Evolutionary conservation across 35 echinoderm and acorn worm genomes (phyloP), one percentile per base, ranked within the genome.

Genomic region (Ptychodera flava): DNA sequence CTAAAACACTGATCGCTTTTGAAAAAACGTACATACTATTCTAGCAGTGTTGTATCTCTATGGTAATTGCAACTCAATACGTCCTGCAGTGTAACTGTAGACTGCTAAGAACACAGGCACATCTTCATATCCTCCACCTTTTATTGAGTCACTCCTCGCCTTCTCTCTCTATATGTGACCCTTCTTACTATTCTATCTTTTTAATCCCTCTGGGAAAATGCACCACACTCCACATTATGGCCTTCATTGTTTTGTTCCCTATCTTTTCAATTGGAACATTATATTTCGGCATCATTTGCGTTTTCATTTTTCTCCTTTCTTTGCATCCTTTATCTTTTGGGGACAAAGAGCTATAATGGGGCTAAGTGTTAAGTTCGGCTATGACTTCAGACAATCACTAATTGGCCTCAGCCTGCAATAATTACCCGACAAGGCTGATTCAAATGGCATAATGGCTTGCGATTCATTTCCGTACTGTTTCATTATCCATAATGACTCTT

Each of bases 241-340:
- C 45, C 45, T 64, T 64, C 45, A 64, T 64, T 64, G 45, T 64
- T 64, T 64, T 64, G 45, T 64, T 64, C 45, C 45, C 45, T 64
- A 64, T 64, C 45, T 64, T 64, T 64, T 64, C 45, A 64, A 64
- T 64, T 64, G 45, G 45, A 64, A 64, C 45, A 64, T 64, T 64
- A 64, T 64, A 64, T 64, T 64, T 64, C 45, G 22, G 45, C 45
- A 64, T 64, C 45, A 64, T 64, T 64, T 64, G 45, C 45, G 45
- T 64, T 64, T 64, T 64, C 45, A 64, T 64, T 64, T 64, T 64
- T 64, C 45, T 64, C 45, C n/a, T 64, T 64, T 64, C 45, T 64
- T 64, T 64, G 22, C 45, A 64, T 64, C 45, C 22, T 64, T 64
- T 64, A 64, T 64, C 45, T 64, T 64, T 64, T 64, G 45, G 22